Evolutionary conservation across 2,113 vertebrate genomes (phyloP).

Genomic region (Apteryx owenii): DNA sequence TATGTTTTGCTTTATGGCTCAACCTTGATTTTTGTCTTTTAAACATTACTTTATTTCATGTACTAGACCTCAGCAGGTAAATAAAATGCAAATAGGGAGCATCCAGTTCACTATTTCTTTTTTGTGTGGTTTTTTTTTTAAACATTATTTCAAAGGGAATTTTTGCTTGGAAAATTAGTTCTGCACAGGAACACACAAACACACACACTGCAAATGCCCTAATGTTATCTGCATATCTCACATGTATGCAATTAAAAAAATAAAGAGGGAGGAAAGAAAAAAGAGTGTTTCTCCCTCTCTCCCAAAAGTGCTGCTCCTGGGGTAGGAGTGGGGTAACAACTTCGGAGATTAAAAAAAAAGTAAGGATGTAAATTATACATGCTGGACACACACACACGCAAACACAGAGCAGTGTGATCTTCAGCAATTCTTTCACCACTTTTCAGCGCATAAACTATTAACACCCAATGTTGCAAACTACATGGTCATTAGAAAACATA

Average conservation of each 20-base stretch:
- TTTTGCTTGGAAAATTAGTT: constrained; percentile 73
- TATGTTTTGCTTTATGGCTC: constrained; percentile 72
- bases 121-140: background rate
- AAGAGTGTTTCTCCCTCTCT: constrained; percentile 55
- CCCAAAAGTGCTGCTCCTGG: constrained; percentile 78
- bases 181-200: constrained; percentile 63
- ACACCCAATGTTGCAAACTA: constrained; percentile 44
- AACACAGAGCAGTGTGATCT: constrained; percentile 53
- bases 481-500: constrained; percentile 7
- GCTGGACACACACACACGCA: constrained; percentile 26
- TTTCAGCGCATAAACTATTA: constrained; percentile 59
- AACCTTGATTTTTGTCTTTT: constrained; percentile 65
- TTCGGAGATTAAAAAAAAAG: constrained; percentile 16
- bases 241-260: constrained; percentile 68
- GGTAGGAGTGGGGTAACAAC: constrained; percentile 49
- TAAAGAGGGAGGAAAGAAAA: constrained; percentile 48
- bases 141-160: constrained; percentile 62
- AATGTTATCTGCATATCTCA: constrained; percentile 67
- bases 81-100: constrained; percentile 62
- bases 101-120: constrained; percentile 56
- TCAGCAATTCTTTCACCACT: constrained; percentile 43
- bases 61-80: constrained; percentile 68
- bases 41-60: constrained; percentile 52
- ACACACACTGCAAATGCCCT: constrained; percentile 70
- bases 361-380: constrained; percentile 60